Evolutionary conservation across 2,113 vertebrate genomes (phyloP).

Genomic region (Stegastes partitus): DNA sequence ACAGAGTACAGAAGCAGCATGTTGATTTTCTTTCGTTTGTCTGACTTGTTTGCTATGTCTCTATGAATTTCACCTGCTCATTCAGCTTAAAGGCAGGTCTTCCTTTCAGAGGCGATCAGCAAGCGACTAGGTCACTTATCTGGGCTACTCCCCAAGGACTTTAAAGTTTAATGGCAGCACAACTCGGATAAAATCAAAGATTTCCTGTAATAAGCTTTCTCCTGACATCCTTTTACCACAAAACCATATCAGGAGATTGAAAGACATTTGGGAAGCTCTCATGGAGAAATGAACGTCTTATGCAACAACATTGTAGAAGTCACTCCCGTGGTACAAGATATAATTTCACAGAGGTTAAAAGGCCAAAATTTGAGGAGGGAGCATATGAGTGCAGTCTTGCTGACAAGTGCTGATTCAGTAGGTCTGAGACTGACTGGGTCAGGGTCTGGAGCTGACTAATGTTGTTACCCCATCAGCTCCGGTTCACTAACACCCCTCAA

Average conservation of each 20-base stretch:
- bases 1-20: not conserved
- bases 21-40: not conserved
- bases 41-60: not conserved
- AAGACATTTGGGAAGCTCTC: not conserved
- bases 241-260: not conserved
- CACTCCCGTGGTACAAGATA: constrained; percentile 20
- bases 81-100: constrained; percentile 22
- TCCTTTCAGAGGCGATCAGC: not conserved
- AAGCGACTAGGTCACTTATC: not conserved
- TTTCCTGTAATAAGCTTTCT: not conserved
- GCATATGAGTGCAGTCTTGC: constrained; percentile 18
- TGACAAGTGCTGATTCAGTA: constrained; percentile 59
- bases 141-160: not conserved
- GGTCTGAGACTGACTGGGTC: constrained; percentile 24
- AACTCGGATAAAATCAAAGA: not conserved
- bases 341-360: constrained; percentile 55
- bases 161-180: not conserved
- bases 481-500: constrained; percentile 40
- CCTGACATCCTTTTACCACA: not conserved
- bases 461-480: constrained; percentile 43
- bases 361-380: constrained; percentile 25
- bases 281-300: not conserved
- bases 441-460: constrained; percentile 51
- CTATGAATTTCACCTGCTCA: constrained; percentile 37
- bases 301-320: constrained; percentile 15